Evolutionary conservation across 2,113 vertebrate genomes (phyloP), one percentile per base, ranked within the genome.

Genomic region (Solea solea): DNA sequence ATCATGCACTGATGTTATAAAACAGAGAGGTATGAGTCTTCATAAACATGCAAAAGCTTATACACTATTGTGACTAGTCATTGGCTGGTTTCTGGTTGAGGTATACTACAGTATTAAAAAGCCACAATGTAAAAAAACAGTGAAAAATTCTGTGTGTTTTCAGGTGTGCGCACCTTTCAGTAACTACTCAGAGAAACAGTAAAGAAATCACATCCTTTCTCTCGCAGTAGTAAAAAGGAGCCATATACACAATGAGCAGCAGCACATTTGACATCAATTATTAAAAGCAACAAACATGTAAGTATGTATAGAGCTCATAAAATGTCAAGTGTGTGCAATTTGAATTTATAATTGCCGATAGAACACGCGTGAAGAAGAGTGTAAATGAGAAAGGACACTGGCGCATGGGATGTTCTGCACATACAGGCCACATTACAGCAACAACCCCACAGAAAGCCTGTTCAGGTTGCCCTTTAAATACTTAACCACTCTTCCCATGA

Each of bases 401-500:
- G 4, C 6, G 5, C 4, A 3, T 27, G 3, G 8, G 58, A 49
- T 60, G 55, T 69, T 69, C 63, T 21, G 21, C 28, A 64, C 41
- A 28, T 49, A 57, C 50, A 63, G 45, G 12, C 7, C 7, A 12
- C 11, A 5, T 14, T 25, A 51, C 44, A 67, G 41, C 57, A 60
- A 68, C 6, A 21, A n/a, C 4, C 5, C 45, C 45, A 61, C 65
- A 52, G 63, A 75, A 84, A 59, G 69, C 61, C 28, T 58, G 75
- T 34, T 44, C 2, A 8, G 25, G 34, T n/a, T 46, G 64, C 80
- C 63, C 69, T 89, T 85, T 80, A 53, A 76, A 75, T 77, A 65
- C 74, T 79, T 69, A 82, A 88, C 57, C 57, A 77, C 46, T 69
- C 50, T 64, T 86, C 63, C 72, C 64, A 70, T 14, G n/a, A 57